Conservation (phyloP, 2,113 vertebrate genomes). For the Eurystomus gularis region DNA sequence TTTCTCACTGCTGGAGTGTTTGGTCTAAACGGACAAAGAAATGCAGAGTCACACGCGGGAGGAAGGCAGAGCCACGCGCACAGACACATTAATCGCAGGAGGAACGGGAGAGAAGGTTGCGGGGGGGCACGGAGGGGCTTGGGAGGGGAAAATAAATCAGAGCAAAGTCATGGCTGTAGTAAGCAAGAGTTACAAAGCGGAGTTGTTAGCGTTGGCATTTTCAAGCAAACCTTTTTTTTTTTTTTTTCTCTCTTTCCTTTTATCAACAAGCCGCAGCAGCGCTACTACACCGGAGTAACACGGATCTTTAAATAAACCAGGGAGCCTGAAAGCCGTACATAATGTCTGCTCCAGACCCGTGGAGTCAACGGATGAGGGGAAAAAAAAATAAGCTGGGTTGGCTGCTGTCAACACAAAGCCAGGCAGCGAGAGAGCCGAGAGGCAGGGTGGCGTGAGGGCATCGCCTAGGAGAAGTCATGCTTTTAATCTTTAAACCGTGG, state of each 20-base stretch:
- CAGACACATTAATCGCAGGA: background rate
- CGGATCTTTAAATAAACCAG: constrained; percentile 61
- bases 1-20: constrained; percentile 80
- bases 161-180: constrained; percentile 54
- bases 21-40: constrained; percentile 84
- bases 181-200: constrained; percentile 71
- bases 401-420: constrained; percentile 78
- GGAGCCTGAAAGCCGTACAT: constrained; percentile 45
- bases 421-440: constrained; percentile 72
- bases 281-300: constrained; percentile 36
- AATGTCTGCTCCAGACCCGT: constrained; percentile 47
- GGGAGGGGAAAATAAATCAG: constrained; percentile 73
- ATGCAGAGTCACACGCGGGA: constrained; percentile 76
- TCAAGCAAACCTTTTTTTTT: constrained; percentile 53
- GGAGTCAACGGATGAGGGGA: constrained; percentile 48
- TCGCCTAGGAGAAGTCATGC: constrained; percentile 77
- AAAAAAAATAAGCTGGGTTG: constrained; percentile 73
- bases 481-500: constrained; percentile 68
- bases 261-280: constrained; percentile 71
- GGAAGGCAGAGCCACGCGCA: background rate
- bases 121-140: constrained; percentile 18
- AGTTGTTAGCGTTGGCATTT: constrained; percentile 63
- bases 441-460: constrained; percentile 70
- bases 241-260: background rate
- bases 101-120: constrained; percentile 34